Percentiles rank a stretch among this genome's conserved stretches.
Evolutionary conservation across 2,797 vertebrate species (phyloP).

Genomic region (Pelodytes ibericus): DNA sequence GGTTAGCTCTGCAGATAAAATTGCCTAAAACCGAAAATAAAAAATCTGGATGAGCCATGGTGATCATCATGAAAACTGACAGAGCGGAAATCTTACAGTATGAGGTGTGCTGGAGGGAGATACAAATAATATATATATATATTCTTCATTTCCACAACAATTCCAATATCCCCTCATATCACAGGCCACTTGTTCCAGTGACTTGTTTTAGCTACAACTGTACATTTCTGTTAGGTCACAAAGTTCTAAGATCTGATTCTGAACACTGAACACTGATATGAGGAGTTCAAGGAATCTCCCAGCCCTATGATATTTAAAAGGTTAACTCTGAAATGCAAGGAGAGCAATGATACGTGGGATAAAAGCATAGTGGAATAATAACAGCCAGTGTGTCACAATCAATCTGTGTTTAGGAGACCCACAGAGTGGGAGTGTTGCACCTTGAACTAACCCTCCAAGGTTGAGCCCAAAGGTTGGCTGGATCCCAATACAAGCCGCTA

Average conservation of each 20-base stretch:
- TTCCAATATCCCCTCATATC: constrained; percentile 21
- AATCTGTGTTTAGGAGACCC: too few species aligned
- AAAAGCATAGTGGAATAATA: background rate
- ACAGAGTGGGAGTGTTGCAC: background rate
- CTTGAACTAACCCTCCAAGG: too few species aligned
- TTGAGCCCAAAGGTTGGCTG: too few species aligned
- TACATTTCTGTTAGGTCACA: constrained; percentile 6
- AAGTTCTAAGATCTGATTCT: constrained; percentile 14
- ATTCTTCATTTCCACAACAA: constrained; percentile 6
- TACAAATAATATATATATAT: constrained; percentile 11
- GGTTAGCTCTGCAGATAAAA: constrained; percentile 21
- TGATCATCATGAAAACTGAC: constrained; percentile 49
- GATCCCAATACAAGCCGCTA: too few species aligned
- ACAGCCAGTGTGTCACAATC: background rate
- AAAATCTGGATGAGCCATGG: background rate
- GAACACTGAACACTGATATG: background rate
- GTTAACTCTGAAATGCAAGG: background rate
- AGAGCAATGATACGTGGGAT: background rate
- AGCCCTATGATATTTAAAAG: background rate
- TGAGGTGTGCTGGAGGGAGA: constrained; percentile 43
- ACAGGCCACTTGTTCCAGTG: constrained; percentile 33
- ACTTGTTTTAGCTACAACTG: constrained; percentile 29
- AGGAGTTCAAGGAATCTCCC: background rate
- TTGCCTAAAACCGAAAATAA: constrained; percentile 14
- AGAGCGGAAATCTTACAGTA: constrained; percentile 40